Conservation (phyloP, 1,140 invertebrate species). For the Battus philenor region DNA sequence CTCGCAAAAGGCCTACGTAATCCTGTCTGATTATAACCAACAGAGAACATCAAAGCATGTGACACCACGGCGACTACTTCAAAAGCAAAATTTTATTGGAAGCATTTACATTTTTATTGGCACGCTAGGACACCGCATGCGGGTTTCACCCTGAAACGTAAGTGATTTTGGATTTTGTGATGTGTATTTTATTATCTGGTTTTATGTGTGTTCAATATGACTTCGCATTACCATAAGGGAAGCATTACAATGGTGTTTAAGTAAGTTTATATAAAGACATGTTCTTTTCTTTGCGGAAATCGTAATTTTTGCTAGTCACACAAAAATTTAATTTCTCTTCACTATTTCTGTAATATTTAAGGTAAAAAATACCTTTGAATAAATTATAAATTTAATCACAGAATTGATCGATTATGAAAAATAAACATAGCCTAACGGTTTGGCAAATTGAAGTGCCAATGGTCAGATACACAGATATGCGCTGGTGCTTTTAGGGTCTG, state of each 20-base stretch:
- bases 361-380: too few relatives aligned
- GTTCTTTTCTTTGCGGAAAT: not conserved
- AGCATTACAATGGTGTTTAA: slow-evolving; percentile 39
- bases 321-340: too few relatives aligned
- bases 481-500: too few relatives aligned
- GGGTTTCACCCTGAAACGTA: slow-evolving; percentile 61
- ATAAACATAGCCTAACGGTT: too few relatives aligned
- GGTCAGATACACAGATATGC: too few relatives aligned
- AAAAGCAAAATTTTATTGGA: slow-evolving; percentile 73
- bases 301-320: not conserved
- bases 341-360: too few relatives aligned
- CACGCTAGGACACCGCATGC: slow-evolving; percentile 64
- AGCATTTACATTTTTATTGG: slow-evolving; percentile 74
- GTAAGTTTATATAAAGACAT: slow-evolving; percentile 3
- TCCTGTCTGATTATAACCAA: slow-evolving; percentile 43
- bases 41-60: slow-evolving; percentile 58
- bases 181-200: slow-evolving; percentile 73
- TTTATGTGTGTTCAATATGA: slow-evolving; percentile 66
- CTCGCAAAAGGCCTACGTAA: slow-evolving; percentile 6
- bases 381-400: too few relatives aligned
- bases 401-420: too few relatives aligned
- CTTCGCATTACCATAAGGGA: slow-evolving; percentile 56
- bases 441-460: too few relatives aligned
- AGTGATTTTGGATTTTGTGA: slow-evolving; percentile 75
- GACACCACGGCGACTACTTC: slow-evolving; percentile 51